Evolutionary conservation across 2,888 invertebrate genomes (phyloP), one percentile per base, ranked within the genome.

Genomic region (Scrobipalpa atriplicella): DNA sequence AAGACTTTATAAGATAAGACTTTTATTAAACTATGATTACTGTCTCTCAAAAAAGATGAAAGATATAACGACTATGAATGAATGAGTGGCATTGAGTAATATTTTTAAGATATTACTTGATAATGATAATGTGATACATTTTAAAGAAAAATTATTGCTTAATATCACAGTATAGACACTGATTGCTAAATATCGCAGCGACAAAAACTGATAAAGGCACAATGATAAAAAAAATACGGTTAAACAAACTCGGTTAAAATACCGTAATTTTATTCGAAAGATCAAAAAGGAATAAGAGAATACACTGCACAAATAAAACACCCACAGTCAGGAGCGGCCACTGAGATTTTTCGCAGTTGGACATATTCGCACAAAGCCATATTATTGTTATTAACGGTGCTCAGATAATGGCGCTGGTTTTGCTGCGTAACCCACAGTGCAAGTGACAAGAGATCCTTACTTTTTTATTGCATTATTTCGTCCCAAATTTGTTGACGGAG

Each of bases 301-400:
- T 58, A 16, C 58, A 58, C 7, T 38, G 38, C 8, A 38, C 58
- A 58, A 58, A 38, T 38, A 38, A 54, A 58, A 38, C 36, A 16
- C 7, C 58, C 65, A 69, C 62, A 64, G 11, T 8, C 38, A 38
- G 58, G 29, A 58, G 58, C 38, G 29, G 36, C 21, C 29, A 67
- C 67, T 60, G 70, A 77, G 75, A 81, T 84, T 84, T 84, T 82
- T 82, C 74, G 73, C 80, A 76, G 70, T 76, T 78, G 78, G 77
- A 77, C 78, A 81, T 82, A 78, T 75, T 74, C 76, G 86, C 83
- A 86, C 86, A 82, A 80, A 79, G 75, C 75, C 81, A 81, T 79
- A 81, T 78, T 78, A 76, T 76, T 78, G 76, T 78, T 82, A 83
- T 83, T 84, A 87, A 83, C 80, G 79, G 78, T 73, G 73, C 76